Base-by-base conservation (phyloP, 2,888 invertebrate species). In the Phanerotoma sp. region DNA sequence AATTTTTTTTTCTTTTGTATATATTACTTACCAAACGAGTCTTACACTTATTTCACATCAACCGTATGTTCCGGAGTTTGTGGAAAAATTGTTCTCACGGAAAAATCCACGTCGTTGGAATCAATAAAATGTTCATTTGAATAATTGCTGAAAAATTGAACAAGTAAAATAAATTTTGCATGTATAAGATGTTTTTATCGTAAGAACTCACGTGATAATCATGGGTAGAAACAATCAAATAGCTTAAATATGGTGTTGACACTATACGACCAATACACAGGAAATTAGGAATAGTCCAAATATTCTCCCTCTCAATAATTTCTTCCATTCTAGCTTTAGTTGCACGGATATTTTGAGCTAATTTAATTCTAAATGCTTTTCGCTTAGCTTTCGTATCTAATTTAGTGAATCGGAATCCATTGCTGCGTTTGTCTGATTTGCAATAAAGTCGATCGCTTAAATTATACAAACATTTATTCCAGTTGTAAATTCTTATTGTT, bases 281-380 rank as follows among this genome's bases (percentile, higher is more conserved):
- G 44, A 93, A 80, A 79, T 98, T 98, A 10, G 98, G 98, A 66
- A 98, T 83, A 0, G 98, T 99, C 75, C 89, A 88, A 37, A 96
- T 85, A 78, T 96, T 95, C 81, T 97, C 96, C 64, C 82, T 84
- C 81, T 88, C 90, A 59, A 91, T 86, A 63, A 88, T 86, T 74
- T 85, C 86, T 71, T 88, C 89, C 64, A 91, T 82, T 71, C 83
- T 86, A 66, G 86, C 87, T 69, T 84, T 86, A 1, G 75, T 77
- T 18, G 67, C 63, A 44, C 66, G 68, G 25, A 77, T 65, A 50
- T 74, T 72, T 33, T 67, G 64, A 15, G 75, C 45, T 33, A 77
- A 54, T 50, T 68, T 69, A 3, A 64, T 56, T 18, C 65, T 68
- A 5, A 75, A 60, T n/a, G 65, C 65, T 54, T 68, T 72, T 41